Conservation (phyloP, 2,797 vertebrate species). For the Cryptoprocta ferox region DNA sequence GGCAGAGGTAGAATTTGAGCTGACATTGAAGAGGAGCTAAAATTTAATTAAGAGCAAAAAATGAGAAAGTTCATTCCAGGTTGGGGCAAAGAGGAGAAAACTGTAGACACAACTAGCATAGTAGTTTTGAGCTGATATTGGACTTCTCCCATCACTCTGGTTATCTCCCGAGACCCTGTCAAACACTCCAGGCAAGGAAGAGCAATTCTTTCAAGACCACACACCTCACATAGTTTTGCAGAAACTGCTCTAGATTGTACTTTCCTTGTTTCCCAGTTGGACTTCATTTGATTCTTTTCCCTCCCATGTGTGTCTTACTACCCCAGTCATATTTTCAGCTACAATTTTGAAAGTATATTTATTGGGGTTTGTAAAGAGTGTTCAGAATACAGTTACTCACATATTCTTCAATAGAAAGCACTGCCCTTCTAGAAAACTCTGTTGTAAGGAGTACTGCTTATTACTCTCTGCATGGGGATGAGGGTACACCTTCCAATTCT, state of each 20-base stretch:
- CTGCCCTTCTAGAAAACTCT: constrained; percentile 49
- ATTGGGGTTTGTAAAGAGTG: neutral
- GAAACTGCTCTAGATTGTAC: constrained; percentile 39
- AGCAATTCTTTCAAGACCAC: constrained; percentile 59
- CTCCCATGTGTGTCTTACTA: constrained; percentile 44
- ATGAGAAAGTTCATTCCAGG: neutral
- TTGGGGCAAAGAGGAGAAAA: constrained; percentile 39
- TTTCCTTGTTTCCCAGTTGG: constrained; percentile 62
- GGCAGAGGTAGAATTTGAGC: neutral
- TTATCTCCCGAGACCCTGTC: neutral
- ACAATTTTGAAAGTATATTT: constrained; percentile 40
- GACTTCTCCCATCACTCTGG: neutral
- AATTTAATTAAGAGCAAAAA: constrained; percentile 12
- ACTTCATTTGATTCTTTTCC: constrained; percentile 76
- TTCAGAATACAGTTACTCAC: neutral
- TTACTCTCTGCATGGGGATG: constrained; percentile 1
- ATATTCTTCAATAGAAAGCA: constrained; percentile 67
- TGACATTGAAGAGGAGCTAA: neutral
- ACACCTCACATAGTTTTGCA: constrained; percentile 40
- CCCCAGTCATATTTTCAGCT: constrained; percentile 30
- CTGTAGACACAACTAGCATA: neutral
- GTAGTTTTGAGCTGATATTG: neutral
- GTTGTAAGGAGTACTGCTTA: neutral
- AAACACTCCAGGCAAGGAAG: neutral
- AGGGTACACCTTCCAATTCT: constrained; percentile 15